A percentile compares a stretch with the other conserved stretches of the same genome.
phyloP scores from a whole-genome alignment of 53 echinoderm and acorn worm genomes.

The Actinopyga echinites region DNA sequence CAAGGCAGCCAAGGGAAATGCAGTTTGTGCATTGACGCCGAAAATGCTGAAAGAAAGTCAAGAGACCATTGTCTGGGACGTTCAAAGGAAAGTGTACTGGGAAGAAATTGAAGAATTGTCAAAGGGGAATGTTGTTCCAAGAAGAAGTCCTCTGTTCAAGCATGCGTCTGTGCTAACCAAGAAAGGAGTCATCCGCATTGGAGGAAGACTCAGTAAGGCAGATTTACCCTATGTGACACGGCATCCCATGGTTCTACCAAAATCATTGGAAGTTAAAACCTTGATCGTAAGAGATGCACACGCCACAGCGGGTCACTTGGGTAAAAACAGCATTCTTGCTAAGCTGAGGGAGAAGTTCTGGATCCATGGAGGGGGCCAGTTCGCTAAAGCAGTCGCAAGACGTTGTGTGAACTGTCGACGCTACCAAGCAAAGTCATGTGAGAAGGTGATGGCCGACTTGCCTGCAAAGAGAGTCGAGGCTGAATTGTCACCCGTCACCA shows the following conservation, averaged over 20 bases:
- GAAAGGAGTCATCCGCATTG: constrained; percentile 16
- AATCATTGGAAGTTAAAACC: background rate
- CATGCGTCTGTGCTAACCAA: background rate
- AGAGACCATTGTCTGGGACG: constrained; percentile 21
- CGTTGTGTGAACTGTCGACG: background rate
- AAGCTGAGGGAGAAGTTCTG: background rate
- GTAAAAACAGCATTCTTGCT: background rate
- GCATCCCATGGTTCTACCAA: constrained; percentile 37
- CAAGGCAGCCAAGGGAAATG: background rate
- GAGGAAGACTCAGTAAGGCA: constrained; percentile 29
- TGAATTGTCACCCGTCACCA: background rate
- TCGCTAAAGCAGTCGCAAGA: background rate
- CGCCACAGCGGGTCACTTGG: background rate
- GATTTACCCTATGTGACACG: constrained; percentile 25
- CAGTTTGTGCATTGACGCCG: background rate
- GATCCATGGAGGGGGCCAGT: background rate
- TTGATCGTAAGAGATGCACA: background rate
- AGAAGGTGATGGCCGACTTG: background rate
- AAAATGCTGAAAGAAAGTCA: constrained; percentile 4
- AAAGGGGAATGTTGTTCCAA: constrained; percentile 16
- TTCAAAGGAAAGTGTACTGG: constrained; percentile 54
- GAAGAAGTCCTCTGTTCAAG: constrained; percentile 16
- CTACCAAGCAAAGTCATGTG: constrained; percentile 8
- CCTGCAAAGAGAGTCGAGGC: background rate
- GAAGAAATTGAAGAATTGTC: constrained; percentile 50